Evolutionary conservation across 2,113 vertebrate genomes (phyloP).

Genomic region (Falco punctatus): DNA sequence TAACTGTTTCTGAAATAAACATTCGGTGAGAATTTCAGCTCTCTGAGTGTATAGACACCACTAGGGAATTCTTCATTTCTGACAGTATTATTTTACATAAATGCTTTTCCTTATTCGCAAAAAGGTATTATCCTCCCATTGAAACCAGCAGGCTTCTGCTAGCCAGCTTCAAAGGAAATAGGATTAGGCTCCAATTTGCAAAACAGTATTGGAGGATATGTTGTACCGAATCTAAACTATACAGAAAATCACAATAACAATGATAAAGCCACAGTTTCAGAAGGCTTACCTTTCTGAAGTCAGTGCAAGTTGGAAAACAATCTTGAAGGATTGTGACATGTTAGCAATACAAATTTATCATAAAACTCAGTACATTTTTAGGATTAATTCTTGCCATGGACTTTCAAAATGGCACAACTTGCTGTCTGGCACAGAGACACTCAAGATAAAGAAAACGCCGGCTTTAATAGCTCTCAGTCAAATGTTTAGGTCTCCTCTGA

Average conservation of each 20-base stretch:
- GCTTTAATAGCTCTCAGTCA: not conserved
- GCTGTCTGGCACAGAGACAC: not conserved
- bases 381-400: not conserved
- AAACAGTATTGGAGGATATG: not conserved
- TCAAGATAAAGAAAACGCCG: not conserved
- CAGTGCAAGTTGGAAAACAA: not conserved
- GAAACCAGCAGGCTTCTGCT: slow-evolving; percentile 14
- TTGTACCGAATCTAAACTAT: not conserved
- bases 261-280: not conserved
- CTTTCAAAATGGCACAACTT: not conserved
- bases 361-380: not conserved
- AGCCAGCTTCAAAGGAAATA: slow-evolving; percentile 9
- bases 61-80: slow-evolving; percentile 30
- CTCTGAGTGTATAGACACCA: not conserved
- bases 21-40: not conserved
- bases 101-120: slow-evolving; percentile 25
- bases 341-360: not conserved
- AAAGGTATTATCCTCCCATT: slow-evolving; percentile 13
- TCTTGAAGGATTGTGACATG: not conserved
- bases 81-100: slow-evolving; percentile 22
- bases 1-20: slow-evolving; percentile 1
- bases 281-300: not conserved
- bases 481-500: not conserved
- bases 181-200: slow-evolving; percentile 21
- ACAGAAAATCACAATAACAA: not conserved